Evolutionary conservation across 2,888 invertebrate species (phyloP), one percentile per base, ranked within the genome.

Genomic region (Tinea trinotella): DNA sequence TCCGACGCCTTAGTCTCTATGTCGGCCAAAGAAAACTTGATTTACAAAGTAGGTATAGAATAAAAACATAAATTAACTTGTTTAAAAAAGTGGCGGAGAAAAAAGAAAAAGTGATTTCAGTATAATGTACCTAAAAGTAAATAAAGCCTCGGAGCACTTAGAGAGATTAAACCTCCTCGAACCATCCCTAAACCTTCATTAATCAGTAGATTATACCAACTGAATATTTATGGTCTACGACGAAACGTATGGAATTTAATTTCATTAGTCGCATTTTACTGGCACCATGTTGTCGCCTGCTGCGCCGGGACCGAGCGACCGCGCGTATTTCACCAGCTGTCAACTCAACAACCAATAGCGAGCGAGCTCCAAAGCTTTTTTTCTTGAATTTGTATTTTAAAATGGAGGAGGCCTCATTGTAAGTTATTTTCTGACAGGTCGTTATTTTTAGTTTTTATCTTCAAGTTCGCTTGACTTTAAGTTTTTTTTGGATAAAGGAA

Each of bases 381-480:
- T 24, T 18, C 63, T 62, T 64, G 71, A 76, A 79, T 74, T 79
- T 71, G 68, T 70, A 71, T 64, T 81, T 82, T 78, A 71, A 83
- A 81, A 80, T 84, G 84, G 85, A 82, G 79, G 76, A 77, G 84
- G 83, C 19, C 80, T 80, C 77, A 80, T 81, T 83, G 81, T 85
- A 85, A 81, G 83, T 84, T 84, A 83, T 82, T 68, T 83, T 76
- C 84, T 84, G 85, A 85, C 85, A 84, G 85, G 85, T 83, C 83
- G 81, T 85, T 84, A 84, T 81, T 85, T 80, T 66, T 67, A 44
- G 40, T 46, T 44, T 54, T 54, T 54, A 24, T 44, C 24, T 40
- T 12, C 40, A 40, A 13, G 40, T 40, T 40, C 40, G 40, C 40
- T 13, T 40, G 40, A 4, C 15, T 40, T 24, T 40, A 7, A 13